Evolutionary conservation across 2,888 invertebrate species (phyloP), one percentile per base, ranked within the genome.

Genomic region (Drosophila buzzatii): DNA sequence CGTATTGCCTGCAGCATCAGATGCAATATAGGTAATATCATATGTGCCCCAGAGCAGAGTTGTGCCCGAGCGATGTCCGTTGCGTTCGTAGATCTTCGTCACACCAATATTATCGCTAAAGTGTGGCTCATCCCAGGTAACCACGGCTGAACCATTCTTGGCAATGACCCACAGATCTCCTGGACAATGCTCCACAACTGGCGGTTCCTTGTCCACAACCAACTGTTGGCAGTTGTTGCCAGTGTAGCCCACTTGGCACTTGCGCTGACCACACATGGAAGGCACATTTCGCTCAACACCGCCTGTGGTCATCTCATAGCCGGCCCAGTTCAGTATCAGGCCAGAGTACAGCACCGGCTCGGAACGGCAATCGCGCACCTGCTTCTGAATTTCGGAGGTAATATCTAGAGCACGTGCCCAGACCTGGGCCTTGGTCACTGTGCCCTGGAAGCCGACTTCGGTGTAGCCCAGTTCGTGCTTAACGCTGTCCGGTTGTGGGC

Each of bases 101-200:
- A 98, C 95, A 6, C 96, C 97, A 49, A 98, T 96, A 89, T 98
- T 98, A 89, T 98, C 98, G 79, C 96, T 96, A 91, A 98, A 98
- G 70, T 96, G 96, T 0, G 98, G 98, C 81, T 97, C 97, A 90
- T 98, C 98, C 98, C 98, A 98, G 20, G 95, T 96, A 0, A 98
- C 98, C 62, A 97, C 95, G 0, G 98, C 96, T 0, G 98, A 97
- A 60, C 98, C 98, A 86, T 98, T 98, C 92, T 96, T 97, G 10
- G 98, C 97, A 81, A 98, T 97, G 2, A 98, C 97, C 97, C 98
- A 98, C 59, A 98, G 94, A 93, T 98, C 98, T 16, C 98, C 97
- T 8, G 98, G 98, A 85, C 99, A 98, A 88, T 97, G 96, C 75
- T 97, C 97, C 1, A 97, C 96, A 82, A 95, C 95, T 9, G 98